Evolutionary conservation across 2,113 vertebrate species (phyloP).

Genomic region (Grammatotria lemairii): DNA sequence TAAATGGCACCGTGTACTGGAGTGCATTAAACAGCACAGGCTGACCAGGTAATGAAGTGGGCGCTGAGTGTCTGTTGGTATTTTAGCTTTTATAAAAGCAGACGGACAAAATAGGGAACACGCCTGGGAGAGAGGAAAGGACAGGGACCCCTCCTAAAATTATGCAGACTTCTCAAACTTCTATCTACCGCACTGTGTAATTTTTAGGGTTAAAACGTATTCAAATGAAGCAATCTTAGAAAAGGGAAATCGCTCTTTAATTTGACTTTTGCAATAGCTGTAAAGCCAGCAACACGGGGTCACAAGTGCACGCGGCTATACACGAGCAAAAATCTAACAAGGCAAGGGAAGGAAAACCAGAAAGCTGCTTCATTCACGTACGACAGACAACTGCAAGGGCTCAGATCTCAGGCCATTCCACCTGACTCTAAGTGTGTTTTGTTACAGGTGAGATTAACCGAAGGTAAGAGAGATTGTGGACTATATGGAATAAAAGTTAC

Average conservation of each 20-base stretch:
- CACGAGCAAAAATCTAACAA: background rate
- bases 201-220: background rate
- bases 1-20: background rate
- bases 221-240: background rate
- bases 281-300: background rate
- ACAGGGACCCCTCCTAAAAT: background rate
- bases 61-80: background rate
- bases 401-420: background rate
- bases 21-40: background rate
- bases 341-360: background rate
- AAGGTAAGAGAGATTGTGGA: slow-evolving; percentile 6
- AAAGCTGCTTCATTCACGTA: background rate
- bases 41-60: background rate
- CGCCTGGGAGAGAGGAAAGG: background rate
- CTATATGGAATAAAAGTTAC: slow-evolving; percentile 1
- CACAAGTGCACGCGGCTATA: background rate
- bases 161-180: background rate
- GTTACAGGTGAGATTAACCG: background rate
- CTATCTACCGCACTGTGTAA: background rate
- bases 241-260: background rate
- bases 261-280: background rate
- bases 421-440: background rate
- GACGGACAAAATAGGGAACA: background rate
- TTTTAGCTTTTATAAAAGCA: background rate
- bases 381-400: background rate